Base-by-base conservation (phyloP, 1,140 invertebrate species). In the Tetragnatha versicolor region DNA sequence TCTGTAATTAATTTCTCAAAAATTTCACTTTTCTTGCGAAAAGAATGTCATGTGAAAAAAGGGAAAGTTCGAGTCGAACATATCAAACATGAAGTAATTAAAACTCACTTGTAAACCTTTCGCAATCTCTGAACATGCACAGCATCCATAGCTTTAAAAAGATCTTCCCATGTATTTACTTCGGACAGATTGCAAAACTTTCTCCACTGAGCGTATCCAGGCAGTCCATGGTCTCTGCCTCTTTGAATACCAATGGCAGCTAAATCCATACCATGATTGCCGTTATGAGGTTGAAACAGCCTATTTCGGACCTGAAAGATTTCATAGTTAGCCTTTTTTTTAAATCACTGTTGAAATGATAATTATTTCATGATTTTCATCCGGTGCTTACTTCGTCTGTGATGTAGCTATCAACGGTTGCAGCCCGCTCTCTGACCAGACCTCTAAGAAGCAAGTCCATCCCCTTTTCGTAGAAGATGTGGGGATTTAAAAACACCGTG, bases 111-210 rank as follows among this genome's bases (percentile, higher is more conserved):
- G 17, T 79, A 79, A 58, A 51, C 35, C 17, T 47, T 49, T 17
- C 51, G 33, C 9, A 79, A 45, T n/a, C n/a, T 70, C 20, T 79
- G 22, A 0, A 58, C 68, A 10, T 55, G 68, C 7, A 22, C 1
- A 9, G 31, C 6, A 47, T 72, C 47, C 42, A 84, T 84, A n/a
- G 80, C 61, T 17, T 65, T 22, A 2, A 79, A 42, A 33, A 87
- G 84, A 65, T 89, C 89, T 31, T 87, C 85, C 83, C 89, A 90
- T 1, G 83, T 82, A 4, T 76, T 82, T 1, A 86, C 86, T 42
- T 83, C 77, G 29, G 85, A 83, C 58, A 96, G 87, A 3, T 94
- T 94, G 83, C 94, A 97, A 89, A 94, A 94, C 86, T 95, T 70
- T 20, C 84, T 37, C 70, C 83, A 85, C 10, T 81, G 55, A 55